Base-by-base conservation (phyloP, 2,113 vertebrate genomes). In the Lagopus leucura region DNA sequence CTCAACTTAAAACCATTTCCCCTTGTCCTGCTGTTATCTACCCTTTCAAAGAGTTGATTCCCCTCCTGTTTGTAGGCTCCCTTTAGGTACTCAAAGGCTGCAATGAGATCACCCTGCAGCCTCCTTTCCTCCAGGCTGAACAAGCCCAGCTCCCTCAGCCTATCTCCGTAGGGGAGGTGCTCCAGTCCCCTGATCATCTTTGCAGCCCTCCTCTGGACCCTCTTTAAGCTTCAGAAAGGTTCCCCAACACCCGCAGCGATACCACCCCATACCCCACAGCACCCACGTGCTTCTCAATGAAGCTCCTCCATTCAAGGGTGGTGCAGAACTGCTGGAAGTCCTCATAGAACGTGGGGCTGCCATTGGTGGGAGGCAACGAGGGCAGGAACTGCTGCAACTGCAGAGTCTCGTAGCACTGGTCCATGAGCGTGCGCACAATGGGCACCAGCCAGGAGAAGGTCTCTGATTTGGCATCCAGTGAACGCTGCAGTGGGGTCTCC, bases 271-370 rank as follows among this genome's bases (percentile, higher is more conserved):
- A 4, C 6, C 79, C 82, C 16, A 1, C 0, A 3, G 17, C 87
- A 96, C 97, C 91, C 67, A 99, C 99, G 34, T 99, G 97, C 80
- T 98, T 98, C 89, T 98, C 98, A 25, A 99, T 99, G 97, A 99
- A 99, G 18, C 97, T 91, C 66, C 98, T 98, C 99, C 99, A 99
- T 96, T 99, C 99, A 0, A 92, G 73, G 0, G 98, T 99, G 90
- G 82, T 92, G 93, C 98, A 99, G 95, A 99, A 99, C 42, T 92
- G 95, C 97, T 98, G 98, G 93, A 99, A 98, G 93, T 99, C 99
- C 95, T 99, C 98, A 1, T 98, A 98, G 79, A 99, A 99, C 27
- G 98, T 99, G 89, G 98, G 97, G 94, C 99, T 99, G 97, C 99
- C 99, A 0, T 99, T 99, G 94, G 99, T 99, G 86, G 98, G 97